Evolutionary conservation across 2,797 vertebrate species (phyloP).

Genomic region (Myotis planiceps): DNA sequence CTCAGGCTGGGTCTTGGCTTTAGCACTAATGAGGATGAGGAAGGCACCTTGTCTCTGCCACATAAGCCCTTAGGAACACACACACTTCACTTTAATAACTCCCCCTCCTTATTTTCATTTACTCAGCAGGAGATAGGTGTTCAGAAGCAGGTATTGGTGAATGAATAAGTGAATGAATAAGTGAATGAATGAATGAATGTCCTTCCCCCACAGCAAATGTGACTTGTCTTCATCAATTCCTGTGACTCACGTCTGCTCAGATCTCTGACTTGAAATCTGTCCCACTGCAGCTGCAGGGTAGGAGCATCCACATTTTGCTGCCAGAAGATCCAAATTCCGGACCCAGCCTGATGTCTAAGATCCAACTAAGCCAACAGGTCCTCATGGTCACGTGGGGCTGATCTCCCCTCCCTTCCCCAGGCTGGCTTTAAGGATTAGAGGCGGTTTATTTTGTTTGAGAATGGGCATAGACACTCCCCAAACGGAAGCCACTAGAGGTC

Average conservation of each 20-base stretch:
- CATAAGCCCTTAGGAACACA: not conserved
- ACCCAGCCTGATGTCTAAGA: not conserved
- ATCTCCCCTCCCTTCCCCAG: not conserved
- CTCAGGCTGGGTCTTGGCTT: not conserved
- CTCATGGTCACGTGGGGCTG: accelerated
- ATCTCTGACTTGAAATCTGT: not conserved
- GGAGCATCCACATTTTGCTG: not conserved
- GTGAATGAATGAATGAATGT: not conserved
- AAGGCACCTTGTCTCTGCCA: not conserved
- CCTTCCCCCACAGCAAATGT: not conserved
- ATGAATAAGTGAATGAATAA: not conserved
- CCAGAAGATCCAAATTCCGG: not conserved
- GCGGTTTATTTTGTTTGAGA: not conserved
- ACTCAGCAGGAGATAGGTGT: not conserved
- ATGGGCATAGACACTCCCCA: not conserved
- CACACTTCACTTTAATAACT: not conserved
- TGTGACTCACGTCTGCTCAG: not conserved
- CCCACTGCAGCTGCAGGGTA: not conserved
- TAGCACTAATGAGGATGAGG: not conserved
- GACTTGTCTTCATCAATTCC: not conserved
- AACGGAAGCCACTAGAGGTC: not conserved
- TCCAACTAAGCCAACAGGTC: not conserved
- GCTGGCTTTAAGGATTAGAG: not conserved
- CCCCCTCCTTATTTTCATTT: not conserved
- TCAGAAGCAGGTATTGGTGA: not conserved